These are phyloP conservation scores for Otolemur garnettii DNA, from an alignment of 2,113 vertebrate species.

Conservation along the genomic window DNA sequence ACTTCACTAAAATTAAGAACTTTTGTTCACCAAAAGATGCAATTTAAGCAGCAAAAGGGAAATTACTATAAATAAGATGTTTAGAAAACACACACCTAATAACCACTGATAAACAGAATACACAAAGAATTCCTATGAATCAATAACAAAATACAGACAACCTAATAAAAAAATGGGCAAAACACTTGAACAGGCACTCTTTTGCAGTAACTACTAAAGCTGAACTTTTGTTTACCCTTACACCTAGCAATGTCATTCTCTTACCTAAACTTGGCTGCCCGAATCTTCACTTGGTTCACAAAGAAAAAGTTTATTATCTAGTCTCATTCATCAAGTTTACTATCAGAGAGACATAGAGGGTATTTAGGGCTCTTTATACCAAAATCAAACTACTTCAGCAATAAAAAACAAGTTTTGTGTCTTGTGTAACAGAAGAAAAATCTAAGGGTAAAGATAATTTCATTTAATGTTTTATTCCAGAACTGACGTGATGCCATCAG, in stretches of 20 bases:
- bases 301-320: slow-evolving; percentile 9
- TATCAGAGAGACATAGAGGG: neutral
- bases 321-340: neutral
- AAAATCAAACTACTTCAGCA: slow-evolving; percentile 37
- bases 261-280: neutral
- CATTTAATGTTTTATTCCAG: neutral
- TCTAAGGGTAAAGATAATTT: neutral
- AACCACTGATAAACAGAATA: neutral
- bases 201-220: neutral
- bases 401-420: neutral
- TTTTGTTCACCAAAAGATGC: neutral
- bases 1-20: slow-evolving; percentile 16
- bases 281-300: neutral
- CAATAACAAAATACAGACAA: slow-evolving; percentile 5
- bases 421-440: neutral
- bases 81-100: neutral
- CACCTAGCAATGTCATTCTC: neutral
- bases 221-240: neutral
- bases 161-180: neutral
- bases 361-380: slow-evolving; percentile 12
- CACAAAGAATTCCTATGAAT: neutral
- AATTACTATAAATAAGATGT: neutral
- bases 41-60: neutral
- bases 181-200: neutral
- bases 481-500: neutral